phyloP scores from a whole-genome alignment of 1,140 invertebrate species.

The Drosophila setifemur region DNA sequence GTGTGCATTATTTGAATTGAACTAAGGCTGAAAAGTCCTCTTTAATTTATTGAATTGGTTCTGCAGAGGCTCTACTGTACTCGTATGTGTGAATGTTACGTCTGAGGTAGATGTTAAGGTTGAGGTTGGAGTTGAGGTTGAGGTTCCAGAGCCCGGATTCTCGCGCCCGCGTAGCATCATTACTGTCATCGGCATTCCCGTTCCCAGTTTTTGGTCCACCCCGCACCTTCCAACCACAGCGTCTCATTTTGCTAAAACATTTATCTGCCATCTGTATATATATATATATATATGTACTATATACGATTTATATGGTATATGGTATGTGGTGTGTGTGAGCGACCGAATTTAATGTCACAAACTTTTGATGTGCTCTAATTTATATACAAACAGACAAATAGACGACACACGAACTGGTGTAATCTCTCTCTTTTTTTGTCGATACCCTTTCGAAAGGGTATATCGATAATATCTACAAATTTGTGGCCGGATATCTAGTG shows the following conservation, averaged over 20 bases:
- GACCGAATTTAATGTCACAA: constrained; percentile 61
- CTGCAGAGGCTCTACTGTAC: not conserved
- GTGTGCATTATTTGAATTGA: too few species aligned
- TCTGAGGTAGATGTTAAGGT: not conserved
- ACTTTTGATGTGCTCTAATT: constrained; percentile 75
- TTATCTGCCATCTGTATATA: constrained; percentile 50
- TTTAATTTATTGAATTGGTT: not conserved
- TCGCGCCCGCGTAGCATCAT: constrained; percentile 35
- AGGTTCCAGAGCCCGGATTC: not conserved
- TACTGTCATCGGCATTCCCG: constrained; percentile 41
- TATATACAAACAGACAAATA: constrained; percentile 50
- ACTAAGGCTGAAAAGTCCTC: too few species aligned
- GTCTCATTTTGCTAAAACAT: constrained; percentile 68
- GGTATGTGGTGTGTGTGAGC: not conserved
- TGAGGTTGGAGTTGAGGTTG: not conserved
- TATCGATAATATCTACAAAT: too few species aligned
- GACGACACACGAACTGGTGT: constrained; percentile 3
- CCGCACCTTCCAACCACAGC: constrained; percentile 23
- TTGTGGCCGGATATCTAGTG: too few species aligned
- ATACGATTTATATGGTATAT: not conserved
- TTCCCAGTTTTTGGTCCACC: not conserved
- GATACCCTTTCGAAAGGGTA: not conserved
- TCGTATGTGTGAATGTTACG: too few species aligned
- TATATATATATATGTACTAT: not conserved
- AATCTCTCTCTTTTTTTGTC: not conserved